A percentile compares a stretch with the other conserved stretches of the same genome.
phyloP scores from a whole-genome alignment of 2,888 invertebrate genomes.

The Osmoderma eremita region DNA sequence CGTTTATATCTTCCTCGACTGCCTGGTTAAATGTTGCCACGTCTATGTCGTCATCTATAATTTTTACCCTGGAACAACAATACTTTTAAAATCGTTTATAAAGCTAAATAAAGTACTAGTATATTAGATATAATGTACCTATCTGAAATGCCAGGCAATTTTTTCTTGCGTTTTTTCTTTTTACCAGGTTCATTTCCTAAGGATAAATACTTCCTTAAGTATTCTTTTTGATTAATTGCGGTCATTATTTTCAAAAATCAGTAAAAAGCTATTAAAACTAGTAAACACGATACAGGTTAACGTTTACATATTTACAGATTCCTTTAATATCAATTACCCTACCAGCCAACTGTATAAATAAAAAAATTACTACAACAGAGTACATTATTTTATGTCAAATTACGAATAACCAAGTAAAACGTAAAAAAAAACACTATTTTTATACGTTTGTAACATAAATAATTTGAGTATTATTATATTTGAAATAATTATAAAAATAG shows the following conservation, averaged over 20 bases:
- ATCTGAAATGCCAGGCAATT: slow-evolving; percentile 48
- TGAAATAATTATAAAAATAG: neutral
- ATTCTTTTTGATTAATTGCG: slow-evolving; percentile 77
- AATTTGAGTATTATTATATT: no score
- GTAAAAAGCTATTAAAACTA: neutral
- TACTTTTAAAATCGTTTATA: neutral
- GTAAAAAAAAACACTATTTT: no score
- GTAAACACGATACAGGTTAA: neutral
- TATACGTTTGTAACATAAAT: no score
- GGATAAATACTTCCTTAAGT: slow-evolving; percentile 80
- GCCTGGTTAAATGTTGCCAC: slow-evolving; percentile 71
- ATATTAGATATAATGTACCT: slow-evolving; percentile 48
- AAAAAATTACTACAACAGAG: no score
- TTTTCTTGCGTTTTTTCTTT: slow-evolving; percentile 72
- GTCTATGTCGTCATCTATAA: slow-evolving; percentile 87
- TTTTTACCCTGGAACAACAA: slow-evolving; percentile 72
- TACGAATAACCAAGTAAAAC: neutral
- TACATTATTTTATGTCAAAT: no score
- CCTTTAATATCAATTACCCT: neutral
- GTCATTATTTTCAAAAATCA: slow-evolving; percentile 46
- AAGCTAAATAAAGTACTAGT: neutral
- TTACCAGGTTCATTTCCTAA: slow-evolving; percentile 72
- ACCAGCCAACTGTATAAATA: no score
- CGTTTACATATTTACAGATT: neutral
- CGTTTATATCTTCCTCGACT: slow-evolving; percentile 75